Base-by-base conservation (phyloP, 2,888 invertebrate genomes). In the Euclidia mi region DNA sequence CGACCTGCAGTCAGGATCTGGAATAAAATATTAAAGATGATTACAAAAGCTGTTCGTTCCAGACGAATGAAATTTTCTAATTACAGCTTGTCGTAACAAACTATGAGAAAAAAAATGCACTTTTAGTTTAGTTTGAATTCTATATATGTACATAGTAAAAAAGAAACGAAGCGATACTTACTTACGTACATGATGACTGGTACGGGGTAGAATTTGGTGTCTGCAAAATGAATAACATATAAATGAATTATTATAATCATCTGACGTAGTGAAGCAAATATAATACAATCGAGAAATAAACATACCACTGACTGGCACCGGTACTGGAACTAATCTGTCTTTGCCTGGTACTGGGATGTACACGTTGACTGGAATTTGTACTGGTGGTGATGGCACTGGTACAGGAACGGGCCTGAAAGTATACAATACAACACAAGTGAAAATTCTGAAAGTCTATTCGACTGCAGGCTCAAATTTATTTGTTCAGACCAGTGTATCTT, bases 1-100 rank as follows among this genome's bases (percentile, higher is more conserved):
- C 7, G 65, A 56, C 71, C 85, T 81, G 73, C 92, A 92, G n/a
- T 80, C 48, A 0, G 90, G 90, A 7, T 86, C 91, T 92, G 73
- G 1, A 74, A 73, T 35, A 9, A 14, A n/a, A n/a, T n/a, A n/a
- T n/a, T n/a, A n/a, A n/a, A n/a, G n/a, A n/a, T n/a, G n/a, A n/a
- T n/a, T n/a, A n/a, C n/a, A n/a, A n/a, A n/a, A n/a, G n/a, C n/a
- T n/a, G n/a, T n/a, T n/a, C n/a, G n/a, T n/a, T n/a, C n/a, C n/a
- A n/a, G n/a, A n/a, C n/a, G n/a, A n/a, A n/a, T n/a, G n/a, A n/a
- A n/a, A n/a, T n/a, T n/a, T n/a, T n/a, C n/a, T n/a, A n/a, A n/a
- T n/a, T n/a, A n/a, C n/a, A n/a, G n/a, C n/a, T n/a, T n/a, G n/a
- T n/a, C n/a, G n/a, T n/a, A n/a, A n/a, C n/a, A n/a, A n/a, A n/a